Evolutionary conservation across 2,113 vertebrate genomes (phyloP), one percentile per base, ranked within the genome.

Genomic region (Colaptes auratus): DNA sequence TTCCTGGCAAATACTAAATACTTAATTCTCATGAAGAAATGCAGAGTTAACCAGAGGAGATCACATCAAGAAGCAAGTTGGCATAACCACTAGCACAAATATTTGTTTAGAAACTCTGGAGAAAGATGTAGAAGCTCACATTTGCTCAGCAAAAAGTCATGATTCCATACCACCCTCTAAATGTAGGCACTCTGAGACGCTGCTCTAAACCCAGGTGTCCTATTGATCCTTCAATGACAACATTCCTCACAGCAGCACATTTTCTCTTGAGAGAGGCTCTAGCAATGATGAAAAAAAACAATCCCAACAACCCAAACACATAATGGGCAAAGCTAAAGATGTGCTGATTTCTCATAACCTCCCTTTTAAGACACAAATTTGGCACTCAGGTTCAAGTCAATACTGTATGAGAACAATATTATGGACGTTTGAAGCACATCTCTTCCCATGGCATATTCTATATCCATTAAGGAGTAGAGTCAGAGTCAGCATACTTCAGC

Each of bases 251-350:
- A 59, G 58, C 48, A 82, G n/a, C 15, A 69, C 69, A 44, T 89
- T 92, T 94, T 85, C 24, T 92, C 9, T 27, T n/a, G 13, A 79
- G 35, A n/a, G 42, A 48, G 31, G 18, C 30, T 76, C 11, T 65
- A 12, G 39, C 89, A 87, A 70, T 28, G 58, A 65, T 50, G 39
- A 48, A 10, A 48, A 44, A 44, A 42, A 15, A 42, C 8, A 36
- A 36, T 9, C 36, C 10, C 10, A 42, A 42, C 16, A 17, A 0
- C 0, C 1, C 7, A 14, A 75, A 15, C 19, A 42, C 3, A 0
- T 74, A 10, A 39, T 11, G 6, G 23, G 16, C 15, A 82, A 73
- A 73, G 13, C 11, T 48, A 76, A 89, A 48, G 58, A 79, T 73
- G 69, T 89, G 71, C 63, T 92, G 63, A 63, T 80, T 65, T 94